These are phyloP conservation scores for Eriocheir sinensis DNA, from an alignment of 1,140 invertebrate species.

Conservation along the genomic window DNA sequence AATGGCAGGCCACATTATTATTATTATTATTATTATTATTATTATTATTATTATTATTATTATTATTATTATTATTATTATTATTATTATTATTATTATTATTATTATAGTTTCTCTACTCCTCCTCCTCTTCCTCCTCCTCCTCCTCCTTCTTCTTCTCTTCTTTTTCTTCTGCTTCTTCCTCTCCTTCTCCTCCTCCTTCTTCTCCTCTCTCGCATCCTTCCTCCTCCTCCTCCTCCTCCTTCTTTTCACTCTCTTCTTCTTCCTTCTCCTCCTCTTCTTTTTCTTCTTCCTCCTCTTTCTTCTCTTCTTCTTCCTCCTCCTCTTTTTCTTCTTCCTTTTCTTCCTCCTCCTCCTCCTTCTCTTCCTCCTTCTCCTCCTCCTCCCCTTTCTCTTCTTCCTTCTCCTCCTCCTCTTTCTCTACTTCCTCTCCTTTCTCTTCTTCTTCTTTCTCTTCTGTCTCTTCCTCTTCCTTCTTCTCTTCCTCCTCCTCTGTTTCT, in stretches of 20 bases:
- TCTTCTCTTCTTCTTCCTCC: background rate
- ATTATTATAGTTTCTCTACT: too few relatives aligned
- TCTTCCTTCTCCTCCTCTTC: background rate
- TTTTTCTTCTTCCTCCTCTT: background rate
- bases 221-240: background rate
- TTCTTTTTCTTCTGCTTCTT: background rate
- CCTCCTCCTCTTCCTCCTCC: background rate
- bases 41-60: too few relatives aligned
- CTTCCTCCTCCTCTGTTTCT: too few relatives aligned
- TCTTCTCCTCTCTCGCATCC: background rate
- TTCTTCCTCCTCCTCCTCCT: background rate
- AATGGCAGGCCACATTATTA: too few relatives aligned
- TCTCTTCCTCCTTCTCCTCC: background rate
- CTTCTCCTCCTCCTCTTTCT: background rate
- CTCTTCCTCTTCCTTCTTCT: too few relatives aligned
- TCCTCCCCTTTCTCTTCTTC: background rate
- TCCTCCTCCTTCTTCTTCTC: background rate
- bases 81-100: too few relatives aligned
- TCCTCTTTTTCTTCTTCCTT: background rate
- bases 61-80: too few relatives aligned
- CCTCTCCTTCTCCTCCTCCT: background rate
- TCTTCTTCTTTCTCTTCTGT: background rate
- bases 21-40: too few relatives aligned
- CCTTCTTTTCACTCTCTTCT: background rate
- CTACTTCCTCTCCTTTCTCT: too few relatives aligned